These are phyloP conservation scores for Hemistola chrysoprasaria DNA, from an alignment of 2,888 invertebrate species.

Conservation along the genomic window DNA sequence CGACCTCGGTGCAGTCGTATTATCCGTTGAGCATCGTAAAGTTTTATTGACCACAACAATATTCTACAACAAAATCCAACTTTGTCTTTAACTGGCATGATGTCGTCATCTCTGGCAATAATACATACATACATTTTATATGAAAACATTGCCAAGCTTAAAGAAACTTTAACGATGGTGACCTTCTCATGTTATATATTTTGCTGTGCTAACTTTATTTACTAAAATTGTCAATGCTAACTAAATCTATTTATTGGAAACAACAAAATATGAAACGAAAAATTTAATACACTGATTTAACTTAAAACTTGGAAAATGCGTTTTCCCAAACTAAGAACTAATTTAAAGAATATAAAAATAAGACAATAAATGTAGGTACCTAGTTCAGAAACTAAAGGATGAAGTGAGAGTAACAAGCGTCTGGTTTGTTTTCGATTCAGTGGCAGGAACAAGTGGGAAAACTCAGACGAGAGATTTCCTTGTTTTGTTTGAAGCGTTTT, in stretches of 20 bases:
- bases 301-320: no score
- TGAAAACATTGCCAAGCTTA: constrained; percentile 34
- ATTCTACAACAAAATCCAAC: constrained; percentile 33
- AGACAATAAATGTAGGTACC: constrained; percentile 1
- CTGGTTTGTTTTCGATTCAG: constrained; percentile 32
- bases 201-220: constrained; percentile 19
- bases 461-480: constrained; percentile 63
- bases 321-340: constrained; percentile 4
- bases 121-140: constrained; percentile 25
- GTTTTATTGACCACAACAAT: constrained; percentile 46
- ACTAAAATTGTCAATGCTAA: not conserved
- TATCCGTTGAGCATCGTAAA: constrained; percentile 46
- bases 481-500: constrained; percentile 61
- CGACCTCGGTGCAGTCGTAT: constrained; percentile 40
- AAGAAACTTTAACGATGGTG: constrained; percentile 31
- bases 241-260: no score
- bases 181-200: constrained; percentile 18
- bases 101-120: constrained; percentile 50
- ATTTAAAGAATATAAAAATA: no score
- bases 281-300: no score
- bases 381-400: constrained; percentile 4
- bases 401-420: constrained; percentile 24
- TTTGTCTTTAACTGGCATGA: constrained; percentile 43
- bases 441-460: constrained; percentile 50
- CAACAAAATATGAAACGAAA: no score